Evolutionary conservation across 2,113 vertebrate genomes (phyloP).

Genomic region (Chroicocephalus ridibundus): DNA sequence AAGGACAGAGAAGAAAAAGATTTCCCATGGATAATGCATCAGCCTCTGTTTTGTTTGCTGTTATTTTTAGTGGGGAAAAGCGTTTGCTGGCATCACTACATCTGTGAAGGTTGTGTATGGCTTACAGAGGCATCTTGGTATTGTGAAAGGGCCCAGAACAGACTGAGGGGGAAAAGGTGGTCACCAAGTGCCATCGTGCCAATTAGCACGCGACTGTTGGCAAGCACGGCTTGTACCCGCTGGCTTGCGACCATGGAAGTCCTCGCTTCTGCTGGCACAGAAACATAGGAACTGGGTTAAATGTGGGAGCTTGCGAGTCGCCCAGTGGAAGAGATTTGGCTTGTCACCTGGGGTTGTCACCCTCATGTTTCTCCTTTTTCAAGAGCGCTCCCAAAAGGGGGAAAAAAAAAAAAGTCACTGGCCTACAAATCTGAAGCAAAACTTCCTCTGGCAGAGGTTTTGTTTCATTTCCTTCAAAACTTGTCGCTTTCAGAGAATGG

Average conservation of each 20-base stretch:
- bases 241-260: background rate
- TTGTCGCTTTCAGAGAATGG: background rate
- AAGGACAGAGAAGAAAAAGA: background rate
- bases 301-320: accelerated
- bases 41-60: background rate
- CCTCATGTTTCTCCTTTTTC: background rate
- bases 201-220: background rate
- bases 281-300: background rate
- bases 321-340: background rate
- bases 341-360: background rate
- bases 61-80: background rate
- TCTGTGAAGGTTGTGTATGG: background rate
- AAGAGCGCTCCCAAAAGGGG: background rate
- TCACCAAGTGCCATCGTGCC: background rate
- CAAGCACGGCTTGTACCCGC: background rate
- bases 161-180: background rate
- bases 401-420: background rate
- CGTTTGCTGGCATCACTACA: background rate
- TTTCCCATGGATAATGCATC: background rate
- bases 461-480: background rate
- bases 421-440: background rate
- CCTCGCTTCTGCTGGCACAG: background rate
- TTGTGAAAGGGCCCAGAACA: background rate
- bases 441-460: background rate
- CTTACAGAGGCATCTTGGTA: background rate